phyloP scores from a whole-genome alignment of 2,888 invertebrate species.

The Aphidius colemani region DNA sequence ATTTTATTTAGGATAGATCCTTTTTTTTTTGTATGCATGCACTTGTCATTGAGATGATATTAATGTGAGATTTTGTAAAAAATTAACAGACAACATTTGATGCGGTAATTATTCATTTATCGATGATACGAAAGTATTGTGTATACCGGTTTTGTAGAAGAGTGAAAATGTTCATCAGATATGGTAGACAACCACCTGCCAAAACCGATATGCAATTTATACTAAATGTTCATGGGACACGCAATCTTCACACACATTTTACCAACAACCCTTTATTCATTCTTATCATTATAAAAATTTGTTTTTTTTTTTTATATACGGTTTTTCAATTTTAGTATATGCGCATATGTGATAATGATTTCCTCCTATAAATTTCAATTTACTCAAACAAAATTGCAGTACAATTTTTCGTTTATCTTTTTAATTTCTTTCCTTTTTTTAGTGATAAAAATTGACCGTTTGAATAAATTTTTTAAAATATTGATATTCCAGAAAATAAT shows the following conservation, averaged over 20 bases:
- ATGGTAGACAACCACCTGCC: conserved; percentile 51
- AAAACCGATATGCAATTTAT: conserved; percentile 54
- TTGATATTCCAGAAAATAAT: no score
- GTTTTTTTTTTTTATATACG: conserved; percentile 5
- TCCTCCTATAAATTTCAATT: neutral
- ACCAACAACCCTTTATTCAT: conserved; percentile 25
- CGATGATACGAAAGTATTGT: conserved; percentile 27
- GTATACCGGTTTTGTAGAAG: conserved; percentile 40
- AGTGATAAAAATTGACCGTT: neutral
- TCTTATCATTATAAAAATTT: neutral
- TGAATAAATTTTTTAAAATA: no score
- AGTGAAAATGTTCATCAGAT: conserved; percentile 50
- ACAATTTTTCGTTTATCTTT: neutral
- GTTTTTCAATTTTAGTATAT: neutral
- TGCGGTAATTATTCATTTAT: conserved; percentile 48
- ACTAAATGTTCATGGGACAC: conserved; percentile 50
- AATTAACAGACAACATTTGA: neutral
- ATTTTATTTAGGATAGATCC: no score
- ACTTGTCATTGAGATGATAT: conserved; percentile 21
- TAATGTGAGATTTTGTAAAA: conserved; percentile 16
- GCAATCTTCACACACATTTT: conserved; percentile 43
- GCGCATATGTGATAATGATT: neutral
- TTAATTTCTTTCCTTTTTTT: neutral
- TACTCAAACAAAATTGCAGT: no score
- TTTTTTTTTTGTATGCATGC: no score